These are phyloP conservation scores for Chromobotia macracanthus DNA, from an alignment of 2,797 vertebrate genomes.

Conservation along the genomic window DNA sequence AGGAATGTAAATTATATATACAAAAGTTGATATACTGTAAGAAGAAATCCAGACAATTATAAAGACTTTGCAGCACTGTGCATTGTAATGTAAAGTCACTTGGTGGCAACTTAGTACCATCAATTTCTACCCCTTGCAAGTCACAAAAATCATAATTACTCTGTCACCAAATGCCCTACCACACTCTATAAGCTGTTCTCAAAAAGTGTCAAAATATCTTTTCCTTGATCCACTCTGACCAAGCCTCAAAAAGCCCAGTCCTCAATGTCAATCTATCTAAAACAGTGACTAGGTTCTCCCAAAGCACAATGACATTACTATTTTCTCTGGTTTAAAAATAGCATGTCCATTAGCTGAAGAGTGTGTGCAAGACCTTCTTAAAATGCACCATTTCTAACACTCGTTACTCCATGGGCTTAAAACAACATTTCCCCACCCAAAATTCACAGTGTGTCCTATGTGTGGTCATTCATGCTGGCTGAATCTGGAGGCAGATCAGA, in stretches of 20 bases:
- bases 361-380: conserved; percentile 51
- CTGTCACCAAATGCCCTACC: not conserved
- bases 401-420: conserved; percentile 52
- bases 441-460: conserved; percentile 60
- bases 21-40: too few species aligned
- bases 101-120: not conserved
- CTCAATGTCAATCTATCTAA: not conserved
- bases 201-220: conserved; percentile 7
- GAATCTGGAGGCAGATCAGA: conserved; percentile 58
- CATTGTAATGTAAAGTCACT: not conserved
- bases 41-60: too few species aligned
- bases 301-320: conserved; percentile 42
- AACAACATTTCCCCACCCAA: conserved; percentile 59
- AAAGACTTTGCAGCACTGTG: not conserved
- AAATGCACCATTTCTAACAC: conserved; percentile 57
- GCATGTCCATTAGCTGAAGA: conserved; percentile 43
- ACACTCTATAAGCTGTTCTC: conserved; percentile 4
- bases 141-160: not conserved
- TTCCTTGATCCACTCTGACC: not conserved
- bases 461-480: conserved; percentile 59
- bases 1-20: too few species aligned
- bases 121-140: not conserved
- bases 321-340: conserved; percentile 55
- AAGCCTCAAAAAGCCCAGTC: not conserved
- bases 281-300: conserved; percentile 15